Conservation (phyloP, 2,113 vertebrate genomes). For the Melanocharis versteri region DNA sequence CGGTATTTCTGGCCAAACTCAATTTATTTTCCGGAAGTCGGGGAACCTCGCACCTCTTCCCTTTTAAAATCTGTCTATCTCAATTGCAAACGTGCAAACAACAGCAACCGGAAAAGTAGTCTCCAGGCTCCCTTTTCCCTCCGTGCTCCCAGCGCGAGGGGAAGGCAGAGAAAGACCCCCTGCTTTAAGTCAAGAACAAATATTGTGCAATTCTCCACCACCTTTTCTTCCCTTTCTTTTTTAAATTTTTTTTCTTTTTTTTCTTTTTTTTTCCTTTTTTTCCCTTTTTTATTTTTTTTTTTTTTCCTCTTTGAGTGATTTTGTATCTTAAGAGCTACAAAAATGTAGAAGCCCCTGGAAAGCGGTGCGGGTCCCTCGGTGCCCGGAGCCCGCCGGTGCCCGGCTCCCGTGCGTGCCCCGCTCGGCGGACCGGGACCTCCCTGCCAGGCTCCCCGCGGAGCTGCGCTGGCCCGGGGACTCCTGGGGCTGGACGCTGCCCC, state of each 20-base stretch:
- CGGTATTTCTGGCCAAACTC: background rate
- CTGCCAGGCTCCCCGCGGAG: background rate
- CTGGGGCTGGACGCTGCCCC: background rate
- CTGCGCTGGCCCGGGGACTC: background rate
- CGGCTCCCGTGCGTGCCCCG: background rate
- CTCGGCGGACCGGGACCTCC: background rate
- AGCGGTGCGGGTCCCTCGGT: background rate
- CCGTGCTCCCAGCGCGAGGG: background rate
- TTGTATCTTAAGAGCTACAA: constrained; percentile 27
- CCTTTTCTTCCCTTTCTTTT: background rate
- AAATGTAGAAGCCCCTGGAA: constrained; percentile 27
- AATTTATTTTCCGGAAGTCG: background rate
- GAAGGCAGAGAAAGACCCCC: background rate
- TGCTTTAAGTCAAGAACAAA: background rate
- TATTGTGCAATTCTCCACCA: background rate
- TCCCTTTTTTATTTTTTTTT: background rate
- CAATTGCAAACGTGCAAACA: background rate
- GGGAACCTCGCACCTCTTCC: background rate
- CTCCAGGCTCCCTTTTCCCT: background rate
- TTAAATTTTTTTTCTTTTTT: too few species aligned
- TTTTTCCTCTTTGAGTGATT: background rate
- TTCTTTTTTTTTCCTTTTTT: background rate
- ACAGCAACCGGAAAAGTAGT: background rate
- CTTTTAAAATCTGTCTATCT: background rate
- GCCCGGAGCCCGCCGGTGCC: background rate